A percentile compares a stretch with the other conserved stretches of the same genome.
Evolutionary conservation across 92 coral and sea anemone genomes (phyloP).

Genomic region (Palythoa grandiflora): DNA sequence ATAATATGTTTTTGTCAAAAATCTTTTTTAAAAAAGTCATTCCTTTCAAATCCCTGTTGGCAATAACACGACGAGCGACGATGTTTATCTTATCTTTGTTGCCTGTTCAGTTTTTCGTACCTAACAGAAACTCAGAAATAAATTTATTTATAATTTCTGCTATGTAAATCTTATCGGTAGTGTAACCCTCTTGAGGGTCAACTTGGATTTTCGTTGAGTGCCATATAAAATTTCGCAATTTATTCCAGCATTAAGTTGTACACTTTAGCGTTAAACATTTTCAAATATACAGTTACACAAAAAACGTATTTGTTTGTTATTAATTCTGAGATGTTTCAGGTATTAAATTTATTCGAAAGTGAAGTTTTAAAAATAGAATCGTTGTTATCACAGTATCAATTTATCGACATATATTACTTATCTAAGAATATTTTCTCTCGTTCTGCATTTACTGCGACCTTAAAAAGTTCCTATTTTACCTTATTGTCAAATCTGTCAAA

Average conservation of each 20-base stretch:
- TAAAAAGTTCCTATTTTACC: no score
- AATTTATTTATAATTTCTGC: conserved; percentile 3
- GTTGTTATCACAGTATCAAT: not conserved
- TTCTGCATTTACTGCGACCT: no score
- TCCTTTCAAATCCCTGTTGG: not conserved
- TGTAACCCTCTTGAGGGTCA: no score
- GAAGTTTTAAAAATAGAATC: not conserved
- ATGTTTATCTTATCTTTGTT: not conserved
- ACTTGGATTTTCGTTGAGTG: no score
- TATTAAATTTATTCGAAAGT: not conserved
- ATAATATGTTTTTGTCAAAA: not conserved
- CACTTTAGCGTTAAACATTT: not conserved
- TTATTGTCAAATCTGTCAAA: no score
- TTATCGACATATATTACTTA: not conserved
- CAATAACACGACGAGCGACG: not conserved
- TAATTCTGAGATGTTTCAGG: not conserved
- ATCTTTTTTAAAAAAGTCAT: not conserved
- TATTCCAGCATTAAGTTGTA: no score
- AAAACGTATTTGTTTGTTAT: no score
- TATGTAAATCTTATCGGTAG: not conserved
- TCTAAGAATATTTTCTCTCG: no score
- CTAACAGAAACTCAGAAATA: conserved; percentile 26
- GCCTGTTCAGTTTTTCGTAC: not conserved
- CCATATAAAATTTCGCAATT: no score
- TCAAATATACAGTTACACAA: not conserved